phyloP scores from a whole-genome alignment of 2,113 vertebrate species.

The Dolichotis patagonum region DNA sequence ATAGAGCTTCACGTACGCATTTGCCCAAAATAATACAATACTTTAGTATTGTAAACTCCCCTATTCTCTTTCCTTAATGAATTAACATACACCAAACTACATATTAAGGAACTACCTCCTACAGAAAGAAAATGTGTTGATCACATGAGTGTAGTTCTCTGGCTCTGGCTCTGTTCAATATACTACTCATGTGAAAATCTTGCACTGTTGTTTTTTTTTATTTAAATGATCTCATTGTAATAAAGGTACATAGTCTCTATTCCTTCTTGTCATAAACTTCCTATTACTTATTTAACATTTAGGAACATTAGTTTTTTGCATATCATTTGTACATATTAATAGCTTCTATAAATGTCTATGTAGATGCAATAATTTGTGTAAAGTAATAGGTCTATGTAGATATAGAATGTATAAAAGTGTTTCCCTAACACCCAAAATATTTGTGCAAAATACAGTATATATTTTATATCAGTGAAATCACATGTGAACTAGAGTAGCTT shows the following conservation, averaged over 20 bases:
- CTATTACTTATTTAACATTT: neutral
- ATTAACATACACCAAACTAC: neutral
- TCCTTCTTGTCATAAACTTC: neutral
- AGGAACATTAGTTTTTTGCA: neutral
- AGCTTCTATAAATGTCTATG: neutral
- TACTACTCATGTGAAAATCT: neutral
- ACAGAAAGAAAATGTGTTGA: neutral
- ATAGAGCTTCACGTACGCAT: neutral
- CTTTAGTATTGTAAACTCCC: neutral
- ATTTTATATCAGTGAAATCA: neutral
- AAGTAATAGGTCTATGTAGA: neutral
- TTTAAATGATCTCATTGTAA: neutral
- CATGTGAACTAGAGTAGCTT: neutral
- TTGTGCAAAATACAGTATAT: too few species aligned
- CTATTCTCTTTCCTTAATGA: neutral
- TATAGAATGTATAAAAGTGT: neutral
- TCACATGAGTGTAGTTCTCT: neutral
- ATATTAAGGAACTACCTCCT: neutral
- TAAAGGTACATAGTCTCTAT: neutral
- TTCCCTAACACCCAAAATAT: neutral
- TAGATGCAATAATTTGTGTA: too few species aligned
- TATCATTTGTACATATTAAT: neutral
- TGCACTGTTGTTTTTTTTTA: neutral
- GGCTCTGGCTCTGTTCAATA: neutral
- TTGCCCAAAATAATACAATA: neutral